Conservation (phyloP, 2,113 vertebrate species). For the Ophthalmolycus amberensis region DNA sequence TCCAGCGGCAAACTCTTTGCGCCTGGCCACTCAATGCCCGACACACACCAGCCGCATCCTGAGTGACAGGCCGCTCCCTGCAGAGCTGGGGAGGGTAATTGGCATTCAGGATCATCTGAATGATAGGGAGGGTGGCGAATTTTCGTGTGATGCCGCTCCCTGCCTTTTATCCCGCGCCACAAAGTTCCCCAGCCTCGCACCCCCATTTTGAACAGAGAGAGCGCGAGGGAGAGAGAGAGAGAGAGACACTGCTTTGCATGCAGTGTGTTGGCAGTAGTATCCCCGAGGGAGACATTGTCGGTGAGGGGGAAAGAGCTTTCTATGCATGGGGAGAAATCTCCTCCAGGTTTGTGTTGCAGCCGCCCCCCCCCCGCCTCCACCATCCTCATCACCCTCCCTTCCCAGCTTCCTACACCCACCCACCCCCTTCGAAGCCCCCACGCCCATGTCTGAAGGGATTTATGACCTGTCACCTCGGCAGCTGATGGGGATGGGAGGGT, state of each 20-base stretch:
- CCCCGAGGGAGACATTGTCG: constrained; percentile 77
- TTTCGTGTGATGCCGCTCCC: constrained; percentile 68
- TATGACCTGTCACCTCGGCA: constrained; percentile 83
- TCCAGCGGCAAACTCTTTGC: constrained; percentile 54
- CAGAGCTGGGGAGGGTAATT: constrained; percentile 81
- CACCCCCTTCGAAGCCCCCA: constrained; percentile 26
- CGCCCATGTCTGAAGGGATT: constrained; percentile 80
- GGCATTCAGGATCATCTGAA: constrained; percentile 83
- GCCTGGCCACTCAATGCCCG: constrained; percentile 41
- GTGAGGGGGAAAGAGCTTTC: constrained; percentile 80
- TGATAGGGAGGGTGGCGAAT: constrained; percentile 78
- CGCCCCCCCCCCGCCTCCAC: constrained; percentile 4
- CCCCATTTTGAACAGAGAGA: constrained; percentile 64
- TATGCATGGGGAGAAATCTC: constrained; percentile 85
- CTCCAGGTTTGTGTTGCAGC: constrained; percentile 78
- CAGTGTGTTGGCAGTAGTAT: constrained; percentile 76
- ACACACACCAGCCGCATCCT: constrained; percentile 68
- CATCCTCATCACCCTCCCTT: constrained; percentile 44
- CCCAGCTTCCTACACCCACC: constrained; percentile 5
- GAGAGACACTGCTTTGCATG: constrained; percentile 79
- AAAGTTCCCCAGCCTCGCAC: constrained; percentile 71
- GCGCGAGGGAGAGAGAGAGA: constrained; percentile 23
- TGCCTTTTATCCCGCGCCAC: constrained; percentile 69
- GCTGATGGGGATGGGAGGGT: constrained; percentile 56
- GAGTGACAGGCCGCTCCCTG: constrained; percentile 82